Evolutionary conservation across 2,797 vertebrate genomes (phyloP).

Genomic region (Poeciliopsis presidionis): DNA sequence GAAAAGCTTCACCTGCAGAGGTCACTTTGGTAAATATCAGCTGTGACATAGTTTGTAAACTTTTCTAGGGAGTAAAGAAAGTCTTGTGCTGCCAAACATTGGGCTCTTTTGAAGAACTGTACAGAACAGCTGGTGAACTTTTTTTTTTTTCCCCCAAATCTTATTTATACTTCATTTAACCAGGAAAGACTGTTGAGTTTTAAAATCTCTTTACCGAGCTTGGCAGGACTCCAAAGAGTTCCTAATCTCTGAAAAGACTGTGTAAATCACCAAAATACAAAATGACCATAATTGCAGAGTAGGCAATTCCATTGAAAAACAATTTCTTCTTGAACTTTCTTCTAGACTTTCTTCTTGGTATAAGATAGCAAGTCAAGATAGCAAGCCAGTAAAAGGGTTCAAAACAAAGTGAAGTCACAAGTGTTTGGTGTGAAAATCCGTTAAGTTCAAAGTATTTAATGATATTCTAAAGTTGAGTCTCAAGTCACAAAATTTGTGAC

Average conservation of each 20-base stretch:
- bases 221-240: background rate
- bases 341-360: background rate
- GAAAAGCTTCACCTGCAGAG: background rate
- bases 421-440: background rate
- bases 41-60: conserved; percentile 1
- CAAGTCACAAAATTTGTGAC: background rate
- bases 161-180: background rate
- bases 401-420: background rate
- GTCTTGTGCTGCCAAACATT: background rate
- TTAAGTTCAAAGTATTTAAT: background rate
- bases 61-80: background rate
- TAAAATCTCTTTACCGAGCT: background rate
- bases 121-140: background rate
- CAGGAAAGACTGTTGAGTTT: background rate
- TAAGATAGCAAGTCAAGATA: too few relatives aligned
- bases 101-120: background rate
- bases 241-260: background rate
- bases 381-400: background rate
- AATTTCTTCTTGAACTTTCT: background rate
- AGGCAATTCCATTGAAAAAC: background rate
- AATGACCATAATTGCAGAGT: background rate
- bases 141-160: background rate
- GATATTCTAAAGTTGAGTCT: background rate
- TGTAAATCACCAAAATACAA: background rate
- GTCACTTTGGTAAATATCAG: background rate